Evolutionary conservation across 2,797 vertebrate species (phyloP).

Genomic region (Pseudocheirus occidentalis): DNA sequence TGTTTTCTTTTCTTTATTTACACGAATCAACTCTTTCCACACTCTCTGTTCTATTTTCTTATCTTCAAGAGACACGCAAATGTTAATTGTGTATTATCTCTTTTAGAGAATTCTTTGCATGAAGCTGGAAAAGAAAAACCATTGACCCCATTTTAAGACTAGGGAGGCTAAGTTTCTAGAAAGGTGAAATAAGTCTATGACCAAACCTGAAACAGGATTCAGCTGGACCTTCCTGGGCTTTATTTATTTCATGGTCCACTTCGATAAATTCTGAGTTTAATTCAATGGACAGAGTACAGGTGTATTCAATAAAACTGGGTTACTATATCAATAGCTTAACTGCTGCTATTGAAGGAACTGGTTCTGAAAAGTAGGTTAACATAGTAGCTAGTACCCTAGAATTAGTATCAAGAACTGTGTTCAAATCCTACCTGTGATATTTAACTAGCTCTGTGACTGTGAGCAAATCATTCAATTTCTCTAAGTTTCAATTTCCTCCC

Average conservation of each 20-base stretch:
- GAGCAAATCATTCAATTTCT: background rate
- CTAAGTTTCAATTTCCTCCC: background rate
- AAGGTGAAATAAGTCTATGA: background rate
- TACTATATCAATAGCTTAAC: background rate
- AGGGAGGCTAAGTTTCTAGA: slow-evolving; percentile 33
- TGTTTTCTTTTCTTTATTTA: slow-evolving; percentile 26
- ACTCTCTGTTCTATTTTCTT: slow-evolving; percentile 54
- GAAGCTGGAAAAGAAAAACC: background rate
- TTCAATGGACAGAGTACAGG: background rate
- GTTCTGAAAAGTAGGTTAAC: background rate
- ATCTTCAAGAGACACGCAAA: slow-evolving; percentile 11
- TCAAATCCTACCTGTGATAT: background rate
- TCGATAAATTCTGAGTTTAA: slow-evolving; percentile 47
- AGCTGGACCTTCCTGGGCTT: background rate
- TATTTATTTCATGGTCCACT: slow-evolving; percentile 15
- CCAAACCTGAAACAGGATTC: slow-evolving; percentile 11
- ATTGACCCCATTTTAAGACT: slow-evolving; percentile 13
- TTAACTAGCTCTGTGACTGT: background rate
- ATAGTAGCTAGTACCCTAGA: background rate
- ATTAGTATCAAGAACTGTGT: background rate
- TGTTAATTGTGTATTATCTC: slow-evolving; percentile 7
- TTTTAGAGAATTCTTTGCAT: background rate
- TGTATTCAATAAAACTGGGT: background rate
- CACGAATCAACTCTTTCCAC: slow-evolving; percentile 33
- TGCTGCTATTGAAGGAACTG: background rate